Evolutionary conservation across 2,888 invertebrate genomes (phyloP), one percentile per base, ranked within the genome.

Genomic region (Drosophila trichaetosa): DNA sequence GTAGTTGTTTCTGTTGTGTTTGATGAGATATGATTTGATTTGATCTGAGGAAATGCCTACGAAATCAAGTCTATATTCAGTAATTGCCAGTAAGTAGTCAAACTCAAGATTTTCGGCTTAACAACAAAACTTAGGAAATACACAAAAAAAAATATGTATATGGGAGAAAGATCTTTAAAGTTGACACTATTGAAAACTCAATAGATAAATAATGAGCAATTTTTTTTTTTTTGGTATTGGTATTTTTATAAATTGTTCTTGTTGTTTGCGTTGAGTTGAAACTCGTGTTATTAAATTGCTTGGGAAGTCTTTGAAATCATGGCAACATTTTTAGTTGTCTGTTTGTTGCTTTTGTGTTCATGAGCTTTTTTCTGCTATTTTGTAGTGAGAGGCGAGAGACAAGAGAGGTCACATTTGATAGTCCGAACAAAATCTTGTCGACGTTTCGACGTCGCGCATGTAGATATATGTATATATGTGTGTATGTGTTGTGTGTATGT

Each of bases 381-480:
- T 65, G 51, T 51, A 66, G 65, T 60, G 74, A 60, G 74, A 69
- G 69, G 67, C 75, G 63, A 65, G 76, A 63, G 69, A 69, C 78
- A 85, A 83, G 74, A 79, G 86, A 87, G 89, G 83, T 87, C 89
- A 89, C 87, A 84, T 87, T 85, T 85, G 87, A 85, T 87, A 85
- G 87, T 85, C 79, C 75, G 74, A 76, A 85, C 82, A 79, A 83
- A 84, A 82, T 87, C 88, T 83, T 83, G 88, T 86, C 82, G 87
- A 85, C 78, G 73, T 80, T 57, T 79, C 40, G 54, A 73, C 60
- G 64, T 60, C 48, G 71, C 38, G 36, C 52, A 21, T 49, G 60
- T 56, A 61, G 51, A 56, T 57, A 31, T 29, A 38, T 64, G 34
- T 66, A n/a, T 68, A 31, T 67, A 36, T 58, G 56, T 65, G 24